These are phyloP conservation scores for Emydocephalus ijimae DNA, from an alignment of 2,113 vertebrate genomes.

Conservation along the genomic window DNA sequence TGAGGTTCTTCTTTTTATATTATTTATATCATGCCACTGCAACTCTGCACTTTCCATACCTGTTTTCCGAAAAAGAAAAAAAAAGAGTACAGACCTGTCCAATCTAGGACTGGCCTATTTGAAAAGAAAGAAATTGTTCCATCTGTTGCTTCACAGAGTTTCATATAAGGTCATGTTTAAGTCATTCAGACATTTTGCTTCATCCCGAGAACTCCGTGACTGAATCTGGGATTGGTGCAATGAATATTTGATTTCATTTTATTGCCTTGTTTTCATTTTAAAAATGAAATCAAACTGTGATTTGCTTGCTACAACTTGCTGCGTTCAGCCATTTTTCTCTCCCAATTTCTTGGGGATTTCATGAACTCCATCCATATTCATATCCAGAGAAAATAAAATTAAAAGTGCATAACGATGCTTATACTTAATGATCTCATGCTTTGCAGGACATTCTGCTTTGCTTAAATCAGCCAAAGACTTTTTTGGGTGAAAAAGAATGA, in stretches of 20 bases:
- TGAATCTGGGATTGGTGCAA: neutral
- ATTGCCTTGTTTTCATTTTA: neutral
- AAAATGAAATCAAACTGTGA: neutral
- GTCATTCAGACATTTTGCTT: neutral
- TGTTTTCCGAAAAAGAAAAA: neutral
- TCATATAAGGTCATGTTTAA: accelerated
- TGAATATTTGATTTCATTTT: neutral
- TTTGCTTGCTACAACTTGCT: neutral
- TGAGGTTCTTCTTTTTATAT: accelerated
- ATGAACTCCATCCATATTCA: neutral
- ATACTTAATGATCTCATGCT: neutral
- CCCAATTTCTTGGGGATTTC: neutral
- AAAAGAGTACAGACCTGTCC: neutral
- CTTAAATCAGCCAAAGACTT: neutral
- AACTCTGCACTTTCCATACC: neutral
- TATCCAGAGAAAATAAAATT: neutral
- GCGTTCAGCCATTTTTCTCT: neutral
- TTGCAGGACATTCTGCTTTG: neutral
- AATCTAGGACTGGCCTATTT: neutral
- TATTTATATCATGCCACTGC: accelerated
- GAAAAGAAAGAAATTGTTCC: neutral
- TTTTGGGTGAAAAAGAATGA: neutral
- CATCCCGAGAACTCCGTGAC: neutral
- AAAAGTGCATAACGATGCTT: neutral
- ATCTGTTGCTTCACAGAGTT: neutral